Evolutionary conservation across 1,140 invertebrate species (phyloP), one percentile per base, ranked within the genome.

Genomic region (Orussus abietinus): DNA sequence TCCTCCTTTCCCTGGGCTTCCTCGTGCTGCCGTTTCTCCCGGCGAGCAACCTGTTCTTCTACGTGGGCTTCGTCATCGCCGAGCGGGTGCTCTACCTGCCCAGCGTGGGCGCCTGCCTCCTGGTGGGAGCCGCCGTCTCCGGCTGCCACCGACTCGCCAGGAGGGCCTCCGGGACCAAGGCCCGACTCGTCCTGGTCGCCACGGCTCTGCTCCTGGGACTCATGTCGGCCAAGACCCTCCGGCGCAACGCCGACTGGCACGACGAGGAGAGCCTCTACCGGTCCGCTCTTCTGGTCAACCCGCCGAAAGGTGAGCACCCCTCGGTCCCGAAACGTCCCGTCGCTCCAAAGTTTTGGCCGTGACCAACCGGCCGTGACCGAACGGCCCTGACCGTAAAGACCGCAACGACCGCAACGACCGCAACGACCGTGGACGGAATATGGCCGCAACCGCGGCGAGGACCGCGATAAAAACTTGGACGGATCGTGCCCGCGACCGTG

Each of bases 61-160:
- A 95, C 58, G 94, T 98, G 39, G 95, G 95, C 5, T 98, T 98
- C 68, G 93, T 97, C 15, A 88, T 98, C 5, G 95, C 95, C 21
- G 95, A 98, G 73, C 77, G 95, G 47, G 87, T 98, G 36, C 77
- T 98, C 13, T 98, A 98, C 69, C 80, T 96, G 58, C 94, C 95
- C 18, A 96, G 92, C 69, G 89, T 97, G 52, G 96, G 96, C 20
- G 94, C 88, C 69, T 96, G 92, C 72, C 78, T 98, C 49, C 75
- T 96, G 26, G 75, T 90, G 25, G 88, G 85, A 3, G 77, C 81
- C 40, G 66, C 62, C 5, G 53, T 74, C 19, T 78, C 80, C 38
- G 77, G 76, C 34, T 68, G 78, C 50, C 65, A 73, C 28, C 53
- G 56, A 18, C 56, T 64, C 21, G 63, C 66, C 5, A 63, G 60